A percentile compares a stretch with the other conserved stretches of the same genome.
Evolutionary conservation across 2,113 vertebrate species (phyloP).

Genomic region (Rhinopithecus roxellana): DNA sequence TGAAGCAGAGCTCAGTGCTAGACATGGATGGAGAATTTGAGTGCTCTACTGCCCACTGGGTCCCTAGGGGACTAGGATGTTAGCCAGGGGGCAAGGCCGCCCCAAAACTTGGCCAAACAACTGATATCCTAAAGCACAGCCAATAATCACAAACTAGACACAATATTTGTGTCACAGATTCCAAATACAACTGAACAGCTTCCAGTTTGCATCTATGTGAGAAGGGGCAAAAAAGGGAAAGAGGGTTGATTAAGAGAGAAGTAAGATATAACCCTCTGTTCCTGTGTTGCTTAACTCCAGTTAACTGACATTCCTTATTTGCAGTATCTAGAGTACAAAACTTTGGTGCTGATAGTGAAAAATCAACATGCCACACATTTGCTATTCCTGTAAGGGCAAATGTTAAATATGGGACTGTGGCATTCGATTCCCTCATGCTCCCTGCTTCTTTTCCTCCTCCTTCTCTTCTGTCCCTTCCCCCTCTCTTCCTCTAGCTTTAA

Average conservation of each 20-base stretch:
- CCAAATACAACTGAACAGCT: background rate
- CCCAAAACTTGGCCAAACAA: background rate
- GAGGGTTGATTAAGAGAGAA: background rate
- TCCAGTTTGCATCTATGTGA: background rate
- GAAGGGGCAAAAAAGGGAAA: background rate
- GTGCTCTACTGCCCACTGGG: background rate
- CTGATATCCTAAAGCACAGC: background rate
- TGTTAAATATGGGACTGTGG: background rate
- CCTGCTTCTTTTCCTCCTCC: background rate
- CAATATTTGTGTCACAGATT: background rate
- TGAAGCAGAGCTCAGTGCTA: background rate
- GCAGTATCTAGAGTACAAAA: background rate
- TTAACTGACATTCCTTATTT: background rate
- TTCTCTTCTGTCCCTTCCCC: background rate
- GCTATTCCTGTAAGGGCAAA: background rate
- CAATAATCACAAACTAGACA: background rate
- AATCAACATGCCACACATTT: background rate
- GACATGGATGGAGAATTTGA: background rate
- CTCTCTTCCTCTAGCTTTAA: background rate
- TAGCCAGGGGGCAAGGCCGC: background rate
- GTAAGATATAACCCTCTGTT: background rate
- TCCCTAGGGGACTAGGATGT: background rate
- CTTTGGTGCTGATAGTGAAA: background rate
- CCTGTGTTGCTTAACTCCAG: background rate
- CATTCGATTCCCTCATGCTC: background rate